Evolutionary conservation across 2,113 vertebrate genomes (phyloP).

Genomic region (Camelus dromedarius): DNA sequence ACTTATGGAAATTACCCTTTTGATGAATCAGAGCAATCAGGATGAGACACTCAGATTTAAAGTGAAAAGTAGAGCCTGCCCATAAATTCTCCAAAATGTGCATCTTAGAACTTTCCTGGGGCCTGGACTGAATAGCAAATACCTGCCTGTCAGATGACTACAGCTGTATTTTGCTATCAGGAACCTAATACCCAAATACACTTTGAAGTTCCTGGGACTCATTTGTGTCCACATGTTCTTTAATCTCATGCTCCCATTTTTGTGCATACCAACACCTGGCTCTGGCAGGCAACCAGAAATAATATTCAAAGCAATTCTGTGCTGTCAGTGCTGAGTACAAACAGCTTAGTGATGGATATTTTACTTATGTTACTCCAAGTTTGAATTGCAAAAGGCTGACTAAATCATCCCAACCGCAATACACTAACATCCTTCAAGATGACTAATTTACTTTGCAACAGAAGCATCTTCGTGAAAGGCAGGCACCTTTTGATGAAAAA

Average conservation of each 20-base stretch:
- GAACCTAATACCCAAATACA: conserved; percentile 42
- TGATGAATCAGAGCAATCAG: conserved; percentile 58
- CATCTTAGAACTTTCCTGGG: conserved; percentile 14
- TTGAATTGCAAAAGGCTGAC: conserved; percentile 62
- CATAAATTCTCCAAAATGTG: conserved; percentile 62
- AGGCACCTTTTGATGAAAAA: conserved; percentile 40
- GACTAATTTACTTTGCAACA: conserved; percentile 53
- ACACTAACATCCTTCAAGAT: not conserved
- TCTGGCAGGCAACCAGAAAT: conserved; percentile 53
- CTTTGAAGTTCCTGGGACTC: conserved; percentile 47
- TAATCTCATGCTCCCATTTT: not conserved
- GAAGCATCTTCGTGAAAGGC: conserved; percentile 61
- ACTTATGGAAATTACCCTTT: conserved; percentile 66
- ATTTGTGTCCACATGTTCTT: conserved; percentile 60
- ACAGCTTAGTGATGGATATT: conserved; percentile 60
- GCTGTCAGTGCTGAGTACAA: conserved; percentile 41
- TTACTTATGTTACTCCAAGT: conserved; percentile 52
- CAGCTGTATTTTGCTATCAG: conserved; percentile 48
- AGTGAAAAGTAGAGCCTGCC: not conserved
- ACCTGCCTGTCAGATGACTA: conserved; percentile 29
- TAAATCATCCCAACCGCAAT: not conserved
- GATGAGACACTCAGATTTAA: conserved; percentile 48
- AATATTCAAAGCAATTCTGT: conserved; percentile 10
- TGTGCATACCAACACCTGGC: conserved; percentile 65
- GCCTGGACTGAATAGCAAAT: conserved; percentile 23